Base-by-base conservation (phyloP, 2,797 vertebrate species). In the Notamacropus eugenii region DNA sequence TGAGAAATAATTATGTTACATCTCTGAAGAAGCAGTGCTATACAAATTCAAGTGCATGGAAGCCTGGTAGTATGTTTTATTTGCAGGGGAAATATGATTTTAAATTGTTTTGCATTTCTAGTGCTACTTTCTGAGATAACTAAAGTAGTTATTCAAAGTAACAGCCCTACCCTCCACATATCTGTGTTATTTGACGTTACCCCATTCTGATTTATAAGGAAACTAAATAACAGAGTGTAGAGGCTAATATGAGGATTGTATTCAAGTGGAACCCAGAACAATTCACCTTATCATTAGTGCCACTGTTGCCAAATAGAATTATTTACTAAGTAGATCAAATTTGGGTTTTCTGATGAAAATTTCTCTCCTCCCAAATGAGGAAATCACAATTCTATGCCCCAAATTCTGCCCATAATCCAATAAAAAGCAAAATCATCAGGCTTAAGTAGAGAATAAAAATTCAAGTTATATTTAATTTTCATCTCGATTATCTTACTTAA, bases 261-360 rank as follows among this genome's bases (percentile, higher is more conserved):
- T 87, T 52, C 8, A 27, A 6, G 93, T 96, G 67, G 29, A 90
- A 27, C 91, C 19, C 57, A 93, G 82, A 52, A 90, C 93, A 92
- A 93, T 94, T 95, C 95, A 92, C n/a, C 92, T 13, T 34, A 12
- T 92, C 93, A 92, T 95, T 9, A 13, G 94, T 27, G 46, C 1
- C 50, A 5, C 94, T 59, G 94, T 94, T 93, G 92, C 82, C 10
- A 92, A 93, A 96, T 92, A 87, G 91, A 6, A 90, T 12, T 34
- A 67, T 16, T 52, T 90, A 40, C 1, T 40, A 54, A 40, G 90
- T 55, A 55, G 22, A 90, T 95, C 6, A 67, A 55, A 57, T 34
- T 57, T 62, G 3, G 2, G 90, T 19, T 11, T 92, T 94, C 92
- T 13, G 2, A 96, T 54, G 54, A 87, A 96, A 14, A 94, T 31